phyloP scores from a whole-genome alignment of 1,140 invertebrate species.

The Anastrepha ludens region DNA sequence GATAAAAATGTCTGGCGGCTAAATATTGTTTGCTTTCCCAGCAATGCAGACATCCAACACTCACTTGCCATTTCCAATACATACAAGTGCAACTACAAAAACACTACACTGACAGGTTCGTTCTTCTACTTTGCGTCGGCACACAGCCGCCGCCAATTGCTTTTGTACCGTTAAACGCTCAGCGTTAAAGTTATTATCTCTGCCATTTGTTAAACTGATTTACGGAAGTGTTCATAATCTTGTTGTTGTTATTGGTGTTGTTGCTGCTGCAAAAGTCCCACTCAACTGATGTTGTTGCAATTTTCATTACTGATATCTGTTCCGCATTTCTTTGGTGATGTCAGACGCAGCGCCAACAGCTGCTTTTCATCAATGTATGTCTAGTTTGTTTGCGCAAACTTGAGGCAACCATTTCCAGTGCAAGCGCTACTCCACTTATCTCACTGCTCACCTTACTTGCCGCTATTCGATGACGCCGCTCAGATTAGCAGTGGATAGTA shows the following conservation, averaged over 20 bases:
- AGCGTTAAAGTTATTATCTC: conserved; percentile 67
- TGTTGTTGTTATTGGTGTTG: neutral
- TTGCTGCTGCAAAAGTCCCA: neutral
- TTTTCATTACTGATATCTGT: neutral
- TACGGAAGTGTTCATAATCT: conserved; percentile 56
- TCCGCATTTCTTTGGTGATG: neutral
- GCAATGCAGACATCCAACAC: conserved; percentile 57
- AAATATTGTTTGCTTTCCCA: conserved; percentile 63
- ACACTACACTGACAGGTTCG: neutral
- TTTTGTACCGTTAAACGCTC: conserved; percentile 12
- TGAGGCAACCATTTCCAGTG: neutral
- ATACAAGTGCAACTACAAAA: neutral
- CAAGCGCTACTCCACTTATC: neutral
- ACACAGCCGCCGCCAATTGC: conserved; percentile 37
- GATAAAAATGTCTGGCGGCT: conserved; percentile 73
- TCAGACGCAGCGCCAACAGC: neutral
- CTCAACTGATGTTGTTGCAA: neutral
- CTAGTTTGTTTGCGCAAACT: neutral
- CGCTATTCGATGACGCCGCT: neutral
- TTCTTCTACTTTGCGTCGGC: neutral
- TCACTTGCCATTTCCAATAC: neutral
- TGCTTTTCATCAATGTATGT: neutral
- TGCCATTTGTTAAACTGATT: conserved; percentile 72
- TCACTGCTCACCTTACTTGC: neutral
- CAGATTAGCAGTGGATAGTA: neutral